Base-by-base conservation (phyloP, 2,113 vertebrate species). In the Amia ocellicauda region DNA sequence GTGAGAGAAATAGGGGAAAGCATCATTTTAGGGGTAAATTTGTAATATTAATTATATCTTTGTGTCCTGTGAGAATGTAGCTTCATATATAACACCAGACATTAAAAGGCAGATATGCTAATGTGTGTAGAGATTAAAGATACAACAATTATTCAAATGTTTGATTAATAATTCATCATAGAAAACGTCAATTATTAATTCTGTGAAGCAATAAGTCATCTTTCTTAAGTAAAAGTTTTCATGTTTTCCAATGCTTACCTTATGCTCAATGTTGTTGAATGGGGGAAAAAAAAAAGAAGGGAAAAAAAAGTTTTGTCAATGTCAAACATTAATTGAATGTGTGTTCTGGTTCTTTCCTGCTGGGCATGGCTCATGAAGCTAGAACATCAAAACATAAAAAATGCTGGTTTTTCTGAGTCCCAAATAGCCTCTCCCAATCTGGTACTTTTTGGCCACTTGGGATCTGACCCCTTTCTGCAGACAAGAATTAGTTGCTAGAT, bases 131-230 rank as follows among this genome's bases (percentile, higher is more conserved):
- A 97, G 91, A 94, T 96, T 93, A 95, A 89, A 94, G 91, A 91
- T 93, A 88, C 79, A 79, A 93, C 93, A 94, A 94, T 96, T 95
- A 95, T 97, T 95, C 93, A 93, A 92, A 93, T 89, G 80, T 82
- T 82, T 86, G 90, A 97, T 97, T 93, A 94, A 97, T 95, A 92
- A 97, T 97, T 96, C 92, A 96, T 91, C 81, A 88, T 90, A 92
- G 90, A 87, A 90, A 69, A 88, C 84, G 91, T 93, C 92, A 94
- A 94, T 97, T 96, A 95, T 96, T 98, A 88, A 95, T 96, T 93
- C 89, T 82, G 80, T 87, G 82, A 80, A 88, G 90, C 86, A 89
- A 94, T 92, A 91, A 92, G 75, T 83, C 85, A 78, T 89, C 80
- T 83, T 89, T 88, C 86, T 82, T 86, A 86, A 75, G 80, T 54